Evolutionary conservation across 1,140 invertebrate species (phyloP).

Genomic region (Pectinophora gossypiella): DNA sequence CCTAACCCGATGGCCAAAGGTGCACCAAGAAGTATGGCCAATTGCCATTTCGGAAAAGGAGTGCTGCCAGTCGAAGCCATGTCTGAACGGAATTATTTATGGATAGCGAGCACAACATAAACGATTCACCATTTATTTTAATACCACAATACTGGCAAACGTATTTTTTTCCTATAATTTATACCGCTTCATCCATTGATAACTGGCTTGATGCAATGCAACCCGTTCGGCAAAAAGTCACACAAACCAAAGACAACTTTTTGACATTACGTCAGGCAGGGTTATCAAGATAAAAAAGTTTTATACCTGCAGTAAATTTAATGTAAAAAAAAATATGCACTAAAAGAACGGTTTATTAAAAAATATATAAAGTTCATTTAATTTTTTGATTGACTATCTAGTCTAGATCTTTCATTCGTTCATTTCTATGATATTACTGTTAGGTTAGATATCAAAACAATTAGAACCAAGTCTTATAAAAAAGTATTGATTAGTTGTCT

Average conservation of each 20-base stretch:
- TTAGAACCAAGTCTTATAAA: too few species aligned
- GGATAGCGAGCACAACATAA: not conserved
- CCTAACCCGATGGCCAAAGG: conserved; percentile 88
- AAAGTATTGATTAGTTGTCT: too few species aligned
- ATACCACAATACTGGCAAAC: not conserved
- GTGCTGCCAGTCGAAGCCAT: conserved; percentile 70
- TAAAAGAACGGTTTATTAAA: too few species aligned
- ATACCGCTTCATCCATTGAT: conserved; percentile 10
- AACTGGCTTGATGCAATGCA: not conserved
- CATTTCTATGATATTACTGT: too few species aligned
- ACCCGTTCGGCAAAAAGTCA: conserved; percentile 7
- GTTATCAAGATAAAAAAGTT: too few species aligned
- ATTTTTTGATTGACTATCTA: too few species aligned
- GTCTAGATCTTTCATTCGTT: too few species aligned
- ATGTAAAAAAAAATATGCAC: too few species aligned
- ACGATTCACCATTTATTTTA: conserved; percentile 1
- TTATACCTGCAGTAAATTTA: too few species aligned
- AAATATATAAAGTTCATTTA: too few species aligned
- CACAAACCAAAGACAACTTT: conserved; percentile 12
- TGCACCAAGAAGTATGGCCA: conserved; percentile 86
- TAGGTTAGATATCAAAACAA: too few species aligned
- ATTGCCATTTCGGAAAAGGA: conserved; percentile 80
- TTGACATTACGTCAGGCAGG: conserved; percentile 11
- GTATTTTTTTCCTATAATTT: conserved; percentile 3
- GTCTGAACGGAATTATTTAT: not conserved